Percentiles rank a stretch among this genome's conserved stretches.
Conservation (phyloP, 1,140 invertebrate species). For the Drusus annulatus region DNA sequence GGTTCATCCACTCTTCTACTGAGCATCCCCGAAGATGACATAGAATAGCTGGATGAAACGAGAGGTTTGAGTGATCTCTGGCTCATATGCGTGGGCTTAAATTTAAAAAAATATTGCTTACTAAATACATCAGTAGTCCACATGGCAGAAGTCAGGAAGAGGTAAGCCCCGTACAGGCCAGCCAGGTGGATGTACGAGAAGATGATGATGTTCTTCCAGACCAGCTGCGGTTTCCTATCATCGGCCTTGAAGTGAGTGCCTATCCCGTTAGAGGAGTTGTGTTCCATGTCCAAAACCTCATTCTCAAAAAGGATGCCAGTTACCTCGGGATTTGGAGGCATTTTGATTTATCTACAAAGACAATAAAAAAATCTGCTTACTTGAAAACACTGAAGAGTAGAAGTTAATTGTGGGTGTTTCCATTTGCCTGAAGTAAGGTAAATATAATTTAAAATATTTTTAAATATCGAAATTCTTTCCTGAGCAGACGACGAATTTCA, state of each 20-base stretch:
- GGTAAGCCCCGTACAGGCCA: slow-evolving; percentile 84
- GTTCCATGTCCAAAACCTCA: slow-evolving; percentile 72
- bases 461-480: too few species aligned
- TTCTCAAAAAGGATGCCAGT: slow-evolving; percentile 78
- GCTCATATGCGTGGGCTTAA: too few species aligned
- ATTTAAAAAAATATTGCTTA: slow-evolving; percentile 66
- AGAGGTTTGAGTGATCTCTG: too few species aligned
- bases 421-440: too few species aligned
- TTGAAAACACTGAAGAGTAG: too few species aligned
- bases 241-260: slow-evolving; percentile 60
- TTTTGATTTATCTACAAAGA: slow-evolving; percentile 52
- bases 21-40: too few species aligned
- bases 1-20: too few species aligned
- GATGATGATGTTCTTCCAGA: slow-evolving; percentile 90
- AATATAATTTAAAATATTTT: too few species aligned
- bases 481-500: too few species aligned
- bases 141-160: slow-evolving; percentile 80
- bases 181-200: slow-evolving; percentile 84
- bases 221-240: slow-evolving; percentile 73
- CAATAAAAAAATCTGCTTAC: too few species aligned
- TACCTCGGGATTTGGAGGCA: slow-evolving; percentile 75
- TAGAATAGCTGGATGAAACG: too few species aligned
- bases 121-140: slow-evolving; percentile 79
- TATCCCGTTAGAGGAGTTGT: slow-evolving; percentile 65
- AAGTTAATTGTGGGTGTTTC: too few species aligned